Conservation (phyloP, 2,888 invertebrate species). For the Neuroscelio doddi region DNA sequence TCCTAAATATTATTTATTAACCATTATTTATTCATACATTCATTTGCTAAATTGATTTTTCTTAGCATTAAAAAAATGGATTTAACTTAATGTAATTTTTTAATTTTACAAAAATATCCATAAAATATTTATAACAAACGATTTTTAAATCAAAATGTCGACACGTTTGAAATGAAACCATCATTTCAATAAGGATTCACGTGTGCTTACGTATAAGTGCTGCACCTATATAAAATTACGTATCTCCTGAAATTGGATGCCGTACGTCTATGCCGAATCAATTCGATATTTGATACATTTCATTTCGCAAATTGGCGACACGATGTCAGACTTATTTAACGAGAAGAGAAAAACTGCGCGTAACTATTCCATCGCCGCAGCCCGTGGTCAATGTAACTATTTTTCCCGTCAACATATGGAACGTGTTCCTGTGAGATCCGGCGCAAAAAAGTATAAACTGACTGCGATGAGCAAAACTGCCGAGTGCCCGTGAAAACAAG, state of each 20-base stretch:
- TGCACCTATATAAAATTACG: conserved; percentile 21
- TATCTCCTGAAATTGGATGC: conserved; percentile 12
- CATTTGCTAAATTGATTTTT: no score
- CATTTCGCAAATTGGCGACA: neutral
- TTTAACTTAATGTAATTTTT: no score
- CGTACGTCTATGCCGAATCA: conserved; percentile 16
- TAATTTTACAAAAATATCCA: no score
- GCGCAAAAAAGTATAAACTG: conserved; percentile 9
- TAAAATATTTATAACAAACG: no score
- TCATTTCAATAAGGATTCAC: conserved; percentile 2
- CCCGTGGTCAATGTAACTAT: conserved; percentile 5
- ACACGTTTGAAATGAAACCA: no score
- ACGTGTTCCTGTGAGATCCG: neutral
- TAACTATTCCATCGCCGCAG: neutral
- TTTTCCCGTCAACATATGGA: conserved; percentile 16
- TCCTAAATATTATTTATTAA: no score
- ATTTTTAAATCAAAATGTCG: no score
- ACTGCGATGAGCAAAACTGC: conserved; percentile 5
- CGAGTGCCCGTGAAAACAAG: conserved; percentile 12
- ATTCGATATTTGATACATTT: conserved; percentile 19
- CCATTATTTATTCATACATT: no score
- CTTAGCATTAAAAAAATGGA: no score
- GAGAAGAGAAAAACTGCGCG: neutral
- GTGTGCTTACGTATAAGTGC: no score
- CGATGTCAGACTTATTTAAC: conserved; percentile 6